Base-by-base conservation (phyloP, 2,113 vertebrate genomes). In the Notiomystis cincta region DNA sequence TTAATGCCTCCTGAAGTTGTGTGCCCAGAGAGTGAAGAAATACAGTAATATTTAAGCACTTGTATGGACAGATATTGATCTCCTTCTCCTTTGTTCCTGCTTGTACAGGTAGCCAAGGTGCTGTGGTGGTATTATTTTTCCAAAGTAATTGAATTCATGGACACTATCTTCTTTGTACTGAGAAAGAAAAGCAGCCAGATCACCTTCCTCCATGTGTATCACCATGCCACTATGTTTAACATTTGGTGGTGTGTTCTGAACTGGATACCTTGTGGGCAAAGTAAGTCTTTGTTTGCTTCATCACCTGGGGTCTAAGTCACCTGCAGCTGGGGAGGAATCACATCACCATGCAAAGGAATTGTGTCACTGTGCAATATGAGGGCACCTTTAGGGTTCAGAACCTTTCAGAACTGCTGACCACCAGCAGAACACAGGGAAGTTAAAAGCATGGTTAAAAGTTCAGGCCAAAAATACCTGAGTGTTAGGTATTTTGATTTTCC, bases 111-210 rank as follows among this genome's bases (percentile, higher is more conserved):
- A 87, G 98, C 98, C 87, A 98, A 97, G 92, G 98, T 99, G 76
- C 91, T 99, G 61, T 99, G 99, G 99, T 99, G 98, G 99, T 99
- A 99, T 97, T 99, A 99, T 96, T 98, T 99, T 96, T 99, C 98
- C 86, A 99, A 99, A 96, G 97, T 98, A 81, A 98, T 99, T 82
- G 99, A 99, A 97, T 99, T 99, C 93, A 97, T 98, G 94, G 98
- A 99, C 97, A 99, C 99, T 5, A 96, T 99, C 92, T 99, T 99
- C 97, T 99, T 99, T 89, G 98, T 99, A 83, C 93, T 99, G 95
- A 97, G 99, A 96, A 99, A 99, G 87, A 99, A 99, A 96, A 99
- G 94, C 80, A 98, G 93, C 92, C 98, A 99, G 96, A 98, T 99
- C 91, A 98, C 98, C 87, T 99, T 99, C 90, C 98, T 99, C 64